phyloP scores from a whole-genome alignment of 2,888 invertebrate genomes.

The Argyresthia albistria region DNA sequence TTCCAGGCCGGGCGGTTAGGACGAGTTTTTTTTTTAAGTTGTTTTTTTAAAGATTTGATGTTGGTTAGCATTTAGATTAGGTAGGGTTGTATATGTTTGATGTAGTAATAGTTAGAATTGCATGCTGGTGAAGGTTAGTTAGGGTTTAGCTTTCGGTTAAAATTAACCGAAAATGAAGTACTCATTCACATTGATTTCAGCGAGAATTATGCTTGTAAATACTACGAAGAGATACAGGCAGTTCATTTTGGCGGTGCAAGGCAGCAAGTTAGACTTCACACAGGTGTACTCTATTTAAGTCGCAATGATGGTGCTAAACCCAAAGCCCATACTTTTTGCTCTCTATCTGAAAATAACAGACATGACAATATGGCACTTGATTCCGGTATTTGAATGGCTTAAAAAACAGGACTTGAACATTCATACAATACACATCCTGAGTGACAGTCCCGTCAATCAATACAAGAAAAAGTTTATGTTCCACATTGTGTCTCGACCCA shows the following conservation, averaged over 20 bases:
- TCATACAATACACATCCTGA: background rate
- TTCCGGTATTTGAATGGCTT: constrained; percentile 12
- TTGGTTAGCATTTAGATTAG: too few species aligned
- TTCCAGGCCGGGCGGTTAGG: too few species aligned
- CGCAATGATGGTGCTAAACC: background rate
- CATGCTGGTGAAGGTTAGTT: too few species aligned
- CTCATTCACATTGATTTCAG: constrained; percentile 12
- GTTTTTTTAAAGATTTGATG: too few species aligned
- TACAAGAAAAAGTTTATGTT: constrained; percentile 8
- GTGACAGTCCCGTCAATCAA: constrained; percentile 5
- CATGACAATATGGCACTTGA: constrained; percentile 13
- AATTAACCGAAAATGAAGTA: constrained; percentile 9
- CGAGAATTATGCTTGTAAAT: constrained; percentile 13
- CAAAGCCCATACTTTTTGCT: constrained; percentile 7
- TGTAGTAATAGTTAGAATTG: too few species aligned
- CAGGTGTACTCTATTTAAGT: constrained; percentile 10
- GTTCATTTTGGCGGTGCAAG: constrained; percentile 16
- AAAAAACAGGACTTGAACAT: constrained; percentile 8
- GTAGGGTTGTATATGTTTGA: too few species aligned
- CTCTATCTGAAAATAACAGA: constrained; percentile 13
- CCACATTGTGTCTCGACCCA: background rate
- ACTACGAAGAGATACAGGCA: constrained; percentile 14
- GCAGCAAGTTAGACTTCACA: constrained; percentile 11
- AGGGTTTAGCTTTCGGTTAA: too few species aligned
- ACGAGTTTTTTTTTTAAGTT: too few species aligned